These are phyloP conservation scores for Cygnus olor DNA, from an alignment of 2,797 vertebrate species.

Conservation along the genomic window DNA sequence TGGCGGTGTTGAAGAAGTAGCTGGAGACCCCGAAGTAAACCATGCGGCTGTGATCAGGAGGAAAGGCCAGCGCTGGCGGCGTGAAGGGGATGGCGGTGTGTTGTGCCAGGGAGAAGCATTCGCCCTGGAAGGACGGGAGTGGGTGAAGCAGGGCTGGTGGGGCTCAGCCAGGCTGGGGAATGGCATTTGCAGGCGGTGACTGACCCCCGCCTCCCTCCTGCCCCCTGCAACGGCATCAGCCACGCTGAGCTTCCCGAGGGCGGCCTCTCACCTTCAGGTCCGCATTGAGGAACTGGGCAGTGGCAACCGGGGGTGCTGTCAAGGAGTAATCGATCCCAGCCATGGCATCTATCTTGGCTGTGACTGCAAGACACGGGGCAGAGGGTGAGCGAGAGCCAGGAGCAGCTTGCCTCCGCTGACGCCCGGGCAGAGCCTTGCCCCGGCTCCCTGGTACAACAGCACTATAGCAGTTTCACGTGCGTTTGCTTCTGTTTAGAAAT, in stretches of 20 bases:
- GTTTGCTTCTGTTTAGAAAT: neutral
- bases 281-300: conserved; percentile 17
- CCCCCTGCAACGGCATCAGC: neutral
- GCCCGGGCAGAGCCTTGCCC: neutral
- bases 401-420: neutral
- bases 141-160: neutral
- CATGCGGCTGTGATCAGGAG: conserved; percentile 68
- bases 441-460: fast-evolving
- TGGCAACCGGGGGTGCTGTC: conserved; percentile 51
- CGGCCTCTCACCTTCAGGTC: conserved; percentile 75
- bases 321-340: conserved; percentile 74
- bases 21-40: conserved; percentile 78
- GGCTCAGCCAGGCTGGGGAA: neutral
- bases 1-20: conserved; percentile 77
- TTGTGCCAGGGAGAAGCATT: conserved; percentile 68
- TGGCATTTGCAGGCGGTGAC: neutral
- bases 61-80: conserved; percentile 42
- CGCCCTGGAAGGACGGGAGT: conserved; percentile 64
- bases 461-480: fast-evolving
- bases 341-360: conserved; percentile 42
- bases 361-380: conserved; percentile 59
- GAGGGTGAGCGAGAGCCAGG: neutral
- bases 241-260: neutral
- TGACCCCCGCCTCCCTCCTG: neutral
- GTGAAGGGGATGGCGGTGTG: conserved; percentile 14